Base-by-base conservation (phyloP, 2,113 vertebrate genomes). In the Osmerus eperlanus region DNA sequence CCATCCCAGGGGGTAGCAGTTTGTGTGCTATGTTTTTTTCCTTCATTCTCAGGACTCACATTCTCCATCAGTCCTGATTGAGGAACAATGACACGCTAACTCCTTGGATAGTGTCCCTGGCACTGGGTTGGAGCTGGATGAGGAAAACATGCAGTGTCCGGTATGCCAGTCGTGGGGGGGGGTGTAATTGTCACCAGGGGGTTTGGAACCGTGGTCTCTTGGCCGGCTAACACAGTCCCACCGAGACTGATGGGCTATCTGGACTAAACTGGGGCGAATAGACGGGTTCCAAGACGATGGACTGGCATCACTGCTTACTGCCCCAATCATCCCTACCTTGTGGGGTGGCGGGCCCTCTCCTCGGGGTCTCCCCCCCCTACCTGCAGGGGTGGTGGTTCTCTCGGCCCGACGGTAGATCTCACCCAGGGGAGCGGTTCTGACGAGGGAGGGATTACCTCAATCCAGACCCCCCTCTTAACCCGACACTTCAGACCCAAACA, bases 401-500 rank as follows among this genome's bases (percentile, higher is more conserved):
- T 12, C 8, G 41, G 7, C 41, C 9, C 1, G 2, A 47, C 41
- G 7, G 9, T 47, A 47, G 8, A 16, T 64, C 32, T 29, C 15
- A 62, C 62, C 62, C 78, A 77, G 77, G 76, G 85, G 81, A 83
- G 80, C 81, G 70, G 68, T 68, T 79, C 75, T 85, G 81, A 84
- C 75, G 85, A 84, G 73, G 81, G 23, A 79, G 80, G 87, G 89
- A 91, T 92, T 92, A 92, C 82, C 81, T 89, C 89, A 89, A 89
- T 86, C 88, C 88, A 81, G 25, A 75, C 76, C 81, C 87, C 66
- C 80, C 73, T 72, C 81, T 84, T 81, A 83, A 76, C 83, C 86
- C 86, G 72, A 91, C 90, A 91, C 89, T 89, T 85, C 75, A 84
- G 83, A 85, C 72, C 88, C 83, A 84, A 85, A 88, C 89, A 90